Evolutionary conservation across 1,140 invertebrate genomes (phyloP).

Genomic region (Heliconius hermathena): DNA sequence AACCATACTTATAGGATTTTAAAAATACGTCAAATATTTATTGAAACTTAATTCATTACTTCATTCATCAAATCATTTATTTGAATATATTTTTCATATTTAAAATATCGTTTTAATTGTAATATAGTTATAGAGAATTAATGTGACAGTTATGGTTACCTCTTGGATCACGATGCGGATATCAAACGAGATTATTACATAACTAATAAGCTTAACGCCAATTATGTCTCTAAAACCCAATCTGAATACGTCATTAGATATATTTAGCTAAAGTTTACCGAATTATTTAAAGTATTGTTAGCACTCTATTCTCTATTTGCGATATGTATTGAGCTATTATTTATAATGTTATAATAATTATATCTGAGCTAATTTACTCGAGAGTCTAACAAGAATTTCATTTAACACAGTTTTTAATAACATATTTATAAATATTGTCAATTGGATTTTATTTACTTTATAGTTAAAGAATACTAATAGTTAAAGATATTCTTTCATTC

Average conservation of each 20-base stretch:
- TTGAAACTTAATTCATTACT: neutral
- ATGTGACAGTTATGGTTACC: neutral
- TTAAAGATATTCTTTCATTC: too few relatives aligned
- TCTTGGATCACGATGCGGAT: neutral
- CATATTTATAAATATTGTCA: too few relatives aligned
- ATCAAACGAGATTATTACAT: slow-evolving; percentile 17
- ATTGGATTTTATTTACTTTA: too few relatives aligned
- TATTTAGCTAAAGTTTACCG: neutral
- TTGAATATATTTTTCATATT: neutral
- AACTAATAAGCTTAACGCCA: slow-evolving; percentile 11
- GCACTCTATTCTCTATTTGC: neutral
- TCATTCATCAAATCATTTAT: neutral
- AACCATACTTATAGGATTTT: neutral
- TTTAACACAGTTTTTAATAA: too few relatives aligned
- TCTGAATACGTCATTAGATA: slow-evolving; percentile 19
- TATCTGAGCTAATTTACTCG: too few relatives aligned
- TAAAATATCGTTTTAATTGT: neutral
- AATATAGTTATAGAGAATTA: neutral
- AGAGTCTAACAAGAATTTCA: too few relatives aligned
- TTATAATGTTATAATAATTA: too few relatives aligned
- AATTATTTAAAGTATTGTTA: too few relatives aligned
- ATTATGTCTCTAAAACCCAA: slow-evolving; percentile 7
- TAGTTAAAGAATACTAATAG: too few relatives aligned
- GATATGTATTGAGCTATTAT: too few relatives aligned
- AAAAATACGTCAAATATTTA: neutral